Evolutionary conservation across 1,140 invertebrate genomes (phyloP), one percentile per base, ranked within the genome.

Genomic region (Sycophaga agraensis): DNA sequence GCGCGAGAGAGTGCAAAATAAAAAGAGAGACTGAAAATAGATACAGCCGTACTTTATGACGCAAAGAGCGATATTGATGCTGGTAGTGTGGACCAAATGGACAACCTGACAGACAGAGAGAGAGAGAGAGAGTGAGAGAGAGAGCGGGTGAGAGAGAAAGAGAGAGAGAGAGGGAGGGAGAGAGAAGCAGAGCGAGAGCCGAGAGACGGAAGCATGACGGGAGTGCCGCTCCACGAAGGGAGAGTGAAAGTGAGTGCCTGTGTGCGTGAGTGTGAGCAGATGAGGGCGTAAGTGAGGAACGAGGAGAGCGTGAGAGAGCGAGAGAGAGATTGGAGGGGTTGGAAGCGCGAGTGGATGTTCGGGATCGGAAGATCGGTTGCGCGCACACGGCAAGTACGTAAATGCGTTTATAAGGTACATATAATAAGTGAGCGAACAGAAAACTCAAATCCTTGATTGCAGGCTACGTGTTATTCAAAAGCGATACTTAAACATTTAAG

Each of bases 51-150:
- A 71, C 73, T 76, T 76, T 74, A 69, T 69, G 59, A 69, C 68
- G 69, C 70, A 70, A 68, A 73, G 57, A 67, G 68, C 68, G 67
- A 75, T n/a, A 71, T 71, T 74, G 68, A 74, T 77, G 76, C 76
- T 78, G 73, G 75, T 77, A 77, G 73, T 76, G 75, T 68, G 77
- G 75, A 78, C 76, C 76, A 78, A 78, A 75, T 60, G 72, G 67
- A 61, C 53, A 58, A 31, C 28, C 35, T 51, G 58, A 59, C 26
- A 24, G 17, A 59, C 24, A 51, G 34, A 26, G 46, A 49, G 28
- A 34, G 17, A 43, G 49, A 28, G 12, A 35, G 39, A 24, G 59
- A 53, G 37, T 57, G 14, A 57, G 46, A 42, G 37, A 21, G 26
- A 70, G 16, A 35, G 50, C 49, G 45, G 37, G 45, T 31, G 22